Conservation (phyloP, 2,888 invertebrate genomes). For the Drosophila infuscata region DNA sequence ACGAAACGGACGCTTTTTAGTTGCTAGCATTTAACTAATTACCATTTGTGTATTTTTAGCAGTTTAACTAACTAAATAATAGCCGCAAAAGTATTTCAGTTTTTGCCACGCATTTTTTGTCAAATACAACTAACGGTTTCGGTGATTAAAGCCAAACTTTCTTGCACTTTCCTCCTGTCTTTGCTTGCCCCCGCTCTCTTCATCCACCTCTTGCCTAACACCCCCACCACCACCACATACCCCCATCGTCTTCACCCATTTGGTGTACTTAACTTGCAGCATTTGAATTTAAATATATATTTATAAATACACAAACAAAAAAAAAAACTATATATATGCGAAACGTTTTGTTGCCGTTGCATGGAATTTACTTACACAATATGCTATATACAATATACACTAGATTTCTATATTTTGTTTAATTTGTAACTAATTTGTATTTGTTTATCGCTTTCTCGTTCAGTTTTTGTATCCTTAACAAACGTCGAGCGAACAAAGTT, state of each 20-base stretch:
- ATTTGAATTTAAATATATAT: conserved; percentile 46
- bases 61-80: conserved; percentile 18
- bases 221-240: background rate
- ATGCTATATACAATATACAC: conserved; percentile 7
- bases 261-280: conserved; percentile 41
- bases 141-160: conserved; percentile 32
- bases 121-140: conserved; percentile 52
- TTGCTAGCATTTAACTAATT: conserved; percentile 58
- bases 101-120: conserved; percentile 16
- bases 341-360: conserved; percentile 64
- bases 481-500: conserved; percentile 23
- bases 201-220: background rate
- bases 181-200: conserved; percentile 3
- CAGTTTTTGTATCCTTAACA: conserved; percentile 11
- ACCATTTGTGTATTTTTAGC: conserved; percentile 28
- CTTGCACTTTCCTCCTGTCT: conserved; percentile 1
- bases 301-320: conserved; percentile 20
- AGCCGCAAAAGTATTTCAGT: conserved; percentile 51
- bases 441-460: conserved; percentile 23
- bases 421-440: conserved; percentile 43
- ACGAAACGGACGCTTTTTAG: conserved; percentile 54
- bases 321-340: conserved; percentile 10
- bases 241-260: conserved; percentile 9
- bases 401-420: conserved; percentile 26
- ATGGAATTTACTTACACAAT: conserved; percentile 63